These are phyloP conservation scores for Geophilus truncorum DNA, from an alignment of 2,888 invertebrate genomes.

Conservation along the genomic window DNA sequence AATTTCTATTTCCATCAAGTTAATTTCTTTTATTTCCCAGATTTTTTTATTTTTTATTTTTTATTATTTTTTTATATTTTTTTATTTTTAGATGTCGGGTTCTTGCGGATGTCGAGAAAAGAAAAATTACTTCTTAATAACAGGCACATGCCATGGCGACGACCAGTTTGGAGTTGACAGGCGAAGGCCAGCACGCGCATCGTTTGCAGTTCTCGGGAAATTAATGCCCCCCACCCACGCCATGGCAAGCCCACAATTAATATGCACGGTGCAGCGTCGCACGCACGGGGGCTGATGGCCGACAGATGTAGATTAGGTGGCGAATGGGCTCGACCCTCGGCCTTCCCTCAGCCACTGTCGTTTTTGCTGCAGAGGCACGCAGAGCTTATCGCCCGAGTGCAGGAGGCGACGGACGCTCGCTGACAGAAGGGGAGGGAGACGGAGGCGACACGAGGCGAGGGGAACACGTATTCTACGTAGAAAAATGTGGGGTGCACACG, in stretches of 20 bases:
- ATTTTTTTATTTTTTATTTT: not conserved
- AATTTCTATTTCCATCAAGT: not conserved
- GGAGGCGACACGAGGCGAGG: not conserved
- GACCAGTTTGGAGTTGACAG: conserved; percentile 8
- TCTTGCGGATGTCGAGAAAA: not conserved
- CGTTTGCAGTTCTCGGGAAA: not conserved
- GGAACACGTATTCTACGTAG: not conserved
- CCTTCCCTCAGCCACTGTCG: conserved; percentile 22
- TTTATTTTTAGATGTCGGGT: not conserved
- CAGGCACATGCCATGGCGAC: not conserved
- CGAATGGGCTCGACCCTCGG: conserved; percentile 33
- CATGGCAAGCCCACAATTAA: conserved; percentile 17
- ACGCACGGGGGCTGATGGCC: conserved; percentile 30
- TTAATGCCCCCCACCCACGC: conserved; percentile 25
- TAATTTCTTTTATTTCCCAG: not conserved
- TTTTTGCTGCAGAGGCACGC: conserved; percentile 32
- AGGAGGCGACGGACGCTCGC: not conserved
- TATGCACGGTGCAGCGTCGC: conserved; percentile 32
- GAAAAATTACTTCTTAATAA: conserved; percentile 12
- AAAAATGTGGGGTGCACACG: conserved; percentile 6
- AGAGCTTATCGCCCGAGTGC: conserved; percentile 30
- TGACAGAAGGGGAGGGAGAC: not conserved
- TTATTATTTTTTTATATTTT: not conserved
- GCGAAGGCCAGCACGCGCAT: conserved; percentile 12
- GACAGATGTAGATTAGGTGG: conserved; percentile 34